Conservation (phyloP, 1,140 invertebrate genomes). For the Drosophila mojavensis region DNA sequence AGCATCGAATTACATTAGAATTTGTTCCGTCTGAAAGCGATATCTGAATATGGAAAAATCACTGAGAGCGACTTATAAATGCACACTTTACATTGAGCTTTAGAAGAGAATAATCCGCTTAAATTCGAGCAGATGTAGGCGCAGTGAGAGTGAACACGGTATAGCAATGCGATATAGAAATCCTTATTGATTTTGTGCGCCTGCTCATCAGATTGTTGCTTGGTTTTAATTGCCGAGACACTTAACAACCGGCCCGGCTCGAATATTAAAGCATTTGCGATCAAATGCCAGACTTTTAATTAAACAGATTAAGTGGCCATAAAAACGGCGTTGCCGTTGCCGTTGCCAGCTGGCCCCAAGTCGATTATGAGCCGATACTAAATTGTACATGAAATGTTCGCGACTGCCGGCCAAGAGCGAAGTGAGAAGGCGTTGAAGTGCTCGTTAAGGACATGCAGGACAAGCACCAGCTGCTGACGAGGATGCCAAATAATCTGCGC, state of each 20-base stretch:
- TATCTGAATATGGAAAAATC: slow-evolving; percentile 2
- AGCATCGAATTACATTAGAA: no score
- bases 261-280: slow-evolving; percentile 56
- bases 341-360: slow-evolving; percentile 10
- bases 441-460: slow-evolving; percentile 62
- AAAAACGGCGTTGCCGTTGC: slow-evolving; percentile 13
- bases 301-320: slow-evolving; percentile 69
- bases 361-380: slow-evolving; percentile 69
- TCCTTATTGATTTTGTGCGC: slow-evolving; percentile 40
- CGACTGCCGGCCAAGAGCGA: slow-evolving; percentile 11
- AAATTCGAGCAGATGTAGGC: not conserved
- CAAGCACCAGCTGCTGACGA: slow-evolving; percentile 10
- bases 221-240: slow-evolving; percentile 22
- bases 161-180: not conserved
- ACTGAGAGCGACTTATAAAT: slow-evolving; percentile 5
- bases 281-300: slow-evolving; percentile 66
- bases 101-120: slow-evolving; percentile 17
- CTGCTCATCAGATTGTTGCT: not conserved
- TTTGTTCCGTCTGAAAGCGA: not conserved
- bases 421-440: slow-evolving; percentile 59
- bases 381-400: slow-evolving; percentile 62
- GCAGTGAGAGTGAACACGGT: not conserved
- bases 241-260: not conserved
- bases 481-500: slow-evolving; percentile 46
- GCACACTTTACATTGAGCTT: not conserved